phyloP scores from a whole-genome alignment of 2,888 invertebrate species.

The Rhodophaea formosa region DNA sequence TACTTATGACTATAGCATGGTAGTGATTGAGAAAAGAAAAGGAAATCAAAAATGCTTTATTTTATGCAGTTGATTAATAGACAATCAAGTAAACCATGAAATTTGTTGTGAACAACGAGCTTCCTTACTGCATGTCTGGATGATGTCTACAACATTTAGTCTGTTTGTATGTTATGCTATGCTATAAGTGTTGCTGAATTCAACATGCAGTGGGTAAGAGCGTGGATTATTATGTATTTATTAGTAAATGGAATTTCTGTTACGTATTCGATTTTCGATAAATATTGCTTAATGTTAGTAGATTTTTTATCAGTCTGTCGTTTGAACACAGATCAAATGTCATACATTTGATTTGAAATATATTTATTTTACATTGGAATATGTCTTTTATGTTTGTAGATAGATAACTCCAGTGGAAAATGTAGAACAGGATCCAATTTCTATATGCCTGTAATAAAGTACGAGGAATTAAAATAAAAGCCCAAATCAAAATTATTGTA shows the following conservation, averaged over 20 bases:
- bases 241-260: constrained; percentile 73
- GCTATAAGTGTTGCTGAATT: constrained; percentile 27
- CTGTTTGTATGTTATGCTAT: constrained; percentile 28
- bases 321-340: constrained; percentile 76
- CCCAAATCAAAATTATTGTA: constrained; percentile 62
- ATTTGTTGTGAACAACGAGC: constrained; percentile 55
- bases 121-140: constrained; percentile 56
- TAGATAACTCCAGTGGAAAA: constrained; percentile 70
- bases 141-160: constrained; percentile 25
- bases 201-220: constrained; percentile 56
- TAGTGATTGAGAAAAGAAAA: constrained; percentile 63
- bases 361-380: constrained; percentile 79
- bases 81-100: constrained; percentile 69
- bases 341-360: constrained; percentile 81
- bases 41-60: constrained; percentile 62
- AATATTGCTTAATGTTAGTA: constrained; percentile 79
- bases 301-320: constrained; percentile 79
- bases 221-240: constrained; percentile 61
- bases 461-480: constrained; percentile 49
- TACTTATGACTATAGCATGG: constrained; percentile 66
- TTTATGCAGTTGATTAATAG: constrained; percentile 65
- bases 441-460: constrained; percentile 50
- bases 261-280: constrained; percentile 76
- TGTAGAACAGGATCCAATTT: constrained; percentile 56
- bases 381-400: constrained; percentile 79